phyloP scores from a whole-genome alignment of 2,888 invertebrate species.

The Strigamia maritima region DNA sequence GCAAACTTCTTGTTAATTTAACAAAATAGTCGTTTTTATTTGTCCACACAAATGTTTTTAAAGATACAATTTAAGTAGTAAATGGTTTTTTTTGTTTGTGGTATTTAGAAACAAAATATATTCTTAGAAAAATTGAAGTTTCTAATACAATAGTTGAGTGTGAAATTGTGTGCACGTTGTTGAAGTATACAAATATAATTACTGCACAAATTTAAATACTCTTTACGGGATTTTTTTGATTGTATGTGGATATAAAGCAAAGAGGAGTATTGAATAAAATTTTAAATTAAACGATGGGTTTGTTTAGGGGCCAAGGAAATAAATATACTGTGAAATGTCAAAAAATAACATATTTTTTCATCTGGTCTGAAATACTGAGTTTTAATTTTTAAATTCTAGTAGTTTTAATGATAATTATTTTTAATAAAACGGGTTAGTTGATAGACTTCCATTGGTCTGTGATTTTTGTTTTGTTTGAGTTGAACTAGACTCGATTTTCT shows the following conservation, averaged over 20 bases:
- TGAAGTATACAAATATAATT: background rate
- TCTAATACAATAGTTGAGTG: background rate
- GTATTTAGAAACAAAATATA: background rate
- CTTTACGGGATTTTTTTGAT: background rate
- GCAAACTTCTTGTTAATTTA: background rate
- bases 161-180: background rate
- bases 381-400: background rate
- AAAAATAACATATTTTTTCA: conserved; percentile 14
- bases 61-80: background rate
- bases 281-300: background rate
- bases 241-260: too few species aligned
- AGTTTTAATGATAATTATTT: background rate
- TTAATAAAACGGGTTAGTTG: background rate
- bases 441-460: conserved; percentile 11
- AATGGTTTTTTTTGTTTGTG: background rate
- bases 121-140: background rate
- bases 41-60: background rate
- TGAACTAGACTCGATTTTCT: background rate
- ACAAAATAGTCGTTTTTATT: background rate
- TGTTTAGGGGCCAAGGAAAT: conserved; percentile 16
- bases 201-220: background rate
- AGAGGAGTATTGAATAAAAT: background rate
- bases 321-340: background rate
- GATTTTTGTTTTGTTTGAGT: background rate
- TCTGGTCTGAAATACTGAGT: background rate